A percentile compares a stretch with the other conserved stretches of the same genome.
phyloP scores from a whole-genome alignment of 2,113 vertebrate species.

The Pontoporia blainvillei region DNA sequence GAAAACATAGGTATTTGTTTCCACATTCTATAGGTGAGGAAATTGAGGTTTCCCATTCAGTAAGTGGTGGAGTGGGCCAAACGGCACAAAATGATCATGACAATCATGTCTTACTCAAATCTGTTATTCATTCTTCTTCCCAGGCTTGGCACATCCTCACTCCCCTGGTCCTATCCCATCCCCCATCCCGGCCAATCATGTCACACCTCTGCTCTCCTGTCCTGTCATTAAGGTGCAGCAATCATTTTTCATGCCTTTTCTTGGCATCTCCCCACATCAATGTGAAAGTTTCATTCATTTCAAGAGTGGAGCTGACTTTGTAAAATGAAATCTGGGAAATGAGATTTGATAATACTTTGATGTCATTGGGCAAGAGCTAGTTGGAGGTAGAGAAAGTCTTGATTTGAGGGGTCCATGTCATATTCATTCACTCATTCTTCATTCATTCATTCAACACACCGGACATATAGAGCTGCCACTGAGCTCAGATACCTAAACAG shows the following conservation, averaged over 20 bases:
- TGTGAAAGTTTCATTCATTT: not conserved
- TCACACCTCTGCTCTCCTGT: not conserved
- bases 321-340: not conserved
- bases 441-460: not conserved
- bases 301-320: not conserved
- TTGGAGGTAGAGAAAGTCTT: not conserved
- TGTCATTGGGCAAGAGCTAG: not conserved
- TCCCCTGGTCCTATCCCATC: not conserved
- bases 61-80: rapidly evolving
- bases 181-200: not conserved
- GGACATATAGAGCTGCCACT: not conserved
- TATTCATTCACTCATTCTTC: not conserved
- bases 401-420: not conserved
- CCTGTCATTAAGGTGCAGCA: not conserved
- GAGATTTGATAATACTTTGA: not conserved
- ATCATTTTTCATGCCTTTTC: not conserved
- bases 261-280: not conserved
- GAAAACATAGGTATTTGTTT: not conserved
- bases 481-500: not conserved
- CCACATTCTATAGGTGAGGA: not conserved
- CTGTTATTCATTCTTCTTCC: not conserved
- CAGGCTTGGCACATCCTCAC: not conserved
- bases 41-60: not conserved
- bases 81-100: rapidly evolving
- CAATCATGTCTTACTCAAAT: rapidly evolving